Base-by-base conservation (phyloP, 2,113 vertebrate genomes). In the Leptobrachium ailaonicum region DNA sequence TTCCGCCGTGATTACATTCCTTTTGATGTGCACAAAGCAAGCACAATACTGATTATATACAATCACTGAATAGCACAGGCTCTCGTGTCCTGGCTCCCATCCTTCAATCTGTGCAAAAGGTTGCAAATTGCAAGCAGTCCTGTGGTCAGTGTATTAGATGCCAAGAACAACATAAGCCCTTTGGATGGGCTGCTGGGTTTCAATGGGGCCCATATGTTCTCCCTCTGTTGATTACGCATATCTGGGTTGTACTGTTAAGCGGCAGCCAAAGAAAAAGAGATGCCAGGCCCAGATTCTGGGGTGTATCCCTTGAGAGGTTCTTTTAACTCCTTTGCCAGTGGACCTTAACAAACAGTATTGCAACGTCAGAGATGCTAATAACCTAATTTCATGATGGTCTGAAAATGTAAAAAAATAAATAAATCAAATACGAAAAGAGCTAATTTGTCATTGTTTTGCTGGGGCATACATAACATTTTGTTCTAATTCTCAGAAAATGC, bases 111-210 rank as follows among this genome's bases (percentile, higher is more conserved):
- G 9, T 60, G 62, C 20, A 40, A 45, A 53, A 71, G 75, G 67
- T 53, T 43, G 58, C 68, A 63, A 53, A 72, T 56, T 73, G 14
- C 41, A 64, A 42, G 14, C 41, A 80, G 71, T 67, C 20, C 71
- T 80, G 71, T 73, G 71, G 78, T 73, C 78, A 67, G 50, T 80
- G 64, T 12, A 47, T 73, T n/a, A 3, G 50, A 73, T 58, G 78
- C 78, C 78, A 80, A 80, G 40, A 80, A 73, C 71, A 80, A 80
- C 78, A 80, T 41, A 73, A 66, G 7, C 71, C 60, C 71, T 56
- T 41, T 79, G 62, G 78, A 80, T 66, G 63, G 50, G 71, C 78
- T 43, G 63, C 78, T 80, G 71, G 70, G 45, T 73, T 44, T 73
- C 68, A 79, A 67, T 67, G 70, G 40, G 71, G 63, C 64, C 78